Conservation (phyloP, 2,888 invertebrate genomes). For the Eudasyphora cyanicolor region DNA sequence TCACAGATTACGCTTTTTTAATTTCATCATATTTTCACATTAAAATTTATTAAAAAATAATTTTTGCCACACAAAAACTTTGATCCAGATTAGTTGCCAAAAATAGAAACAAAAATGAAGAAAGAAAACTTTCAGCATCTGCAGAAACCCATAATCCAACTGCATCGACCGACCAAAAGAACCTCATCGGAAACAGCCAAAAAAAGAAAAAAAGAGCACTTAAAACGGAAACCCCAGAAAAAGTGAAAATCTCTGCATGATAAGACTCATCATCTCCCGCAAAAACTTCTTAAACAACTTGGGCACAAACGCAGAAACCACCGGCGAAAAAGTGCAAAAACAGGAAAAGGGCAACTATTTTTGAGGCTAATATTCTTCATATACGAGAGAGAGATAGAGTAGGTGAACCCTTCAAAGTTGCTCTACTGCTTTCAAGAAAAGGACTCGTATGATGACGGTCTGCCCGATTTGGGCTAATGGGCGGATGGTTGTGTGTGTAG, state of each 20-base stretch:
- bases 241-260: slow-evolving; percentile 61
- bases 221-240: slow-evolving; percentile 46
- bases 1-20: too few species aligned
- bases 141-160: slow-evolving; percentile 11
- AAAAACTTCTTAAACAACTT: slow-evolving; percentile 56
- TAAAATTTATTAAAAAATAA: slow-evolving; percentile 4
- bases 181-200: neutral
- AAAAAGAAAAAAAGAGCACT: slow-evolving; percentile 31
- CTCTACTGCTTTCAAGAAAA: slow-evolving; percentile 47
- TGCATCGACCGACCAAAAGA: neutral
- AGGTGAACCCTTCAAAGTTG: slow-evolving; percentile 50
- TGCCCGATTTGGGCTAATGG: neutral
- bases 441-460: slow-evolving; percentile 15
- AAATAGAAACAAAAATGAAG: neutral
- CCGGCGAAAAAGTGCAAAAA: neutral
- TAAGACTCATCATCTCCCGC: slow-evolving; percentile 56
- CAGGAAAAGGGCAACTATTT: slow-evolving; percentile 22
- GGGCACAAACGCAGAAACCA: neutral
- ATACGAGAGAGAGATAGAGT: slow-evolving; percentile 12
- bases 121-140: slow-evolving; percentile 43
- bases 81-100: neutral
- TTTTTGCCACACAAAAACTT: slow-evolving; percentile 15
- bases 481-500: neutral
- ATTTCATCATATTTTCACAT: neutral
- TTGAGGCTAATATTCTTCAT: slow-evolving; percentile 46